Evolutionary conservation across 2,888 invertebrate genomes (phyloP), one percentile per base, ranked within the genome.

Genomic region (Pammene fasciana): DNA sequence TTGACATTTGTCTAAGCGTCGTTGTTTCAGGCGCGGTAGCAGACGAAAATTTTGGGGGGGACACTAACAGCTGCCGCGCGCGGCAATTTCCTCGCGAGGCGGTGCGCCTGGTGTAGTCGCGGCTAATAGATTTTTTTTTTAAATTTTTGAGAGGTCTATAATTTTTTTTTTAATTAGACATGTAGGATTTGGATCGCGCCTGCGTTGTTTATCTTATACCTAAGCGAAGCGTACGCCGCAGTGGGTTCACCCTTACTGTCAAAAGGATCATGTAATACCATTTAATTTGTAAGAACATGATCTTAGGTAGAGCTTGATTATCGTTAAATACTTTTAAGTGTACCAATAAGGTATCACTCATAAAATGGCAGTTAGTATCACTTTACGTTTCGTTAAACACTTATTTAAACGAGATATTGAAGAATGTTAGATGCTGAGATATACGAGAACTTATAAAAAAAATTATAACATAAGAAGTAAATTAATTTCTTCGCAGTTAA

Each of bases 301-400:
- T 64, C 45, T 43, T 59, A 45, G 14, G 11, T 18, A 14, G n/a
- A 36, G 41, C 26, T 26, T 59, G 45, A 64, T 65, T 65, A 64
- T 18, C 16, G n/a, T 54, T 16, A 56, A 36, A 56, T 59, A 43
- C 16, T 45, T 68, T 59, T 38, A 59, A 59, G 59, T 54, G 52
- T 68, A 65, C 64, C 64, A 65, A 68, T 64, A 68, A 48, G 64
- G 64, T 59, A 67, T 67, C 50, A 64, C n/a, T 65, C 73, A 73
- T 75, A 86, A 86, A 87, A 89, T 90, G 88, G 90, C 90, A 90
- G 89, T 89, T 87, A 84, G 78, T 86, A 89, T 87, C 84, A 86
- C 87, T 83, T 83, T 77, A 73, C 72, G 73, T 76, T 76, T 75
- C 77, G 75, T 81, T 80, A 80, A 78, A 76, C 83, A 82, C 80